Evolutionary conservation across 2,113 vertebrate species (phyloP), one percentile per base, ranked within the genome.

Genomic region (Alces alces): DNA sequence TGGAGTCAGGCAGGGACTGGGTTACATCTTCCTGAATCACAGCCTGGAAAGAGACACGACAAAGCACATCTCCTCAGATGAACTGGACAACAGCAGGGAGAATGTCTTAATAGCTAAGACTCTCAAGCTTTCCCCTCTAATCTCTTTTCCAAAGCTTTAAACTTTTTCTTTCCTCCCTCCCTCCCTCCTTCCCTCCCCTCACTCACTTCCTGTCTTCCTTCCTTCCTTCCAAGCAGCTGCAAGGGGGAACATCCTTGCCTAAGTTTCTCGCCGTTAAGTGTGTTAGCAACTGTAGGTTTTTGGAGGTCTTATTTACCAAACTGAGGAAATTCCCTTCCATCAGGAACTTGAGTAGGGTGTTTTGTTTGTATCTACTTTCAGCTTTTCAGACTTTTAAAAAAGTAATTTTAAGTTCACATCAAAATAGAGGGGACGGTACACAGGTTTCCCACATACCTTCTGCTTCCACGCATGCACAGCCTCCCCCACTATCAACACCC

Each of bases 141-240:
- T 14, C 23, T 13, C 14, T 58, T 96, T 11, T n/a, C 27, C 17
- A 43, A 76, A 87, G 2, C 43, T 83, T 88, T 66, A 19, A 10
- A 17, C 12, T 39, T 55, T 82, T n/a, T 9, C 61, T 33, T 15
- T 15, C 43, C 19, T 47, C 9, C 58, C 17, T 28, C 9, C 33
- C 1, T 61, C 57, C 12, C 2, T 64, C 17, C 14, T 3, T 50
- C 17, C 2, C 14, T 28, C 14, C 7, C 4, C 0, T 39, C 47
- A 8, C 73, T 50, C 30, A 16, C 23, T 28, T 14, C 21, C 21
- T 33, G 27, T 17, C 45, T 47, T 52, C 27, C 12, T 70, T 23
- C 19, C 33, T 0, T 54, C 21, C 30, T 43, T 9, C 14, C 6
- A 45, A 45, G 47, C 14, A 45, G 14, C 61, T 76, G 15, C 19